phyloP scores from a whole-genome alignment of 2,797 vertebrate species.

The Clangula hyemalis region DNA sequence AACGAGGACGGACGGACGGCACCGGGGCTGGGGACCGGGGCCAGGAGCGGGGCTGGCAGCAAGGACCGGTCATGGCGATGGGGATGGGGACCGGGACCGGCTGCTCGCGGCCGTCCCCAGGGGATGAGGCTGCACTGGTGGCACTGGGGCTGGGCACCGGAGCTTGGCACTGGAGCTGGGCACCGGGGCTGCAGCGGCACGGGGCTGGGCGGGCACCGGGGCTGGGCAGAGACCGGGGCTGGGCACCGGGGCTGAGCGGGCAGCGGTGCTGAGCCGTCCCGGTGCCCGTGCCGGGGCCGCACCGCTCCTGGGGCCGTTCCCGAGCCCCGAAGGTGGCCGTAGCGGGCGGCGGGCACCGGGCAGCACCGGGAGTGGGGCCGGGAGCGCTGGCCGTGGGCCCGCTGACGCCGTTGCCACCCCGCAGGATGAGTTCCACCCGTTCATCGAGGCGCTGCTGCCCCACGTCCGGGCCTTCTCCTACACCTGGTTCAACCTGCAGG shows the following conservation, averaged over 20 bases:
- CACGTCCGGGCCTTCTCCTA: constrained; percentile 97
- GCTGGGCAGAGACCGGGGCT: too few relatives aligned
- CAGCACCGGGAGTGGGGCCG: too few relatives aligned
- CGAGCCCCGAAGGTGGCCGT: too few relatives aligned
- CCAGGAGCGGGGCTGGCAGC: not conserved
- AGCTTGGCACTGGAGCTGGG: not conserved
- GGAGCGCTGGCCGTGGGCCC: not conserved
- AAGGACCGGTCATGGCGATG: not conserved
- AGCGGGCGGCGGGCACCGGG: too few relatives aligned
- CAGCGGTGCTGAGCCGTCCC: too few relatives aligned
- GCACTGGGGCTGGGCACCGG: not conserved
- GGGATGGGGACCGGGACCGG: too few relatives aligned
- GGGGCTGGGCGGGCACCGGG: too few relatives aligned
- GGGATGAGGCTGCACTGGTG: too few relatives aligned
- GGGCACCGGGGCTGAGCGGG: too few relatives aligned
- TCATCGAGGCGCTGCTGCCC: constrained; percentile 98
- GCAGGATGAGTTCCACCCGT: constrained; percentile 99
- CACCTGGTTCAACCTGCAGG: constrained; percentile 99
- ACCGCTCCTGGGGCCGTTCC: not conserved
- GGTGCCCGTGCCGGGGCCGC: too few relatives aligned
- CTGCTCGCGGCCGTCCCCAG: not conserved
- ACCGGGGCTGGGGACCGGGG: not conserved
- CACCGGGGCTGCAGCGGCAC: too few relatives aligned
- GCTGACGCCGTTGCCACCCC: not conserved
- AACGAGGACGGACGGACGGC: not conserved